Percentiles rank a stretch among this genome's conserved stretches.
phyloP scores from a whole-genome alignment of 2,888 invertebrate genomes.

The Yponomeuta plumbellus region DNA sequence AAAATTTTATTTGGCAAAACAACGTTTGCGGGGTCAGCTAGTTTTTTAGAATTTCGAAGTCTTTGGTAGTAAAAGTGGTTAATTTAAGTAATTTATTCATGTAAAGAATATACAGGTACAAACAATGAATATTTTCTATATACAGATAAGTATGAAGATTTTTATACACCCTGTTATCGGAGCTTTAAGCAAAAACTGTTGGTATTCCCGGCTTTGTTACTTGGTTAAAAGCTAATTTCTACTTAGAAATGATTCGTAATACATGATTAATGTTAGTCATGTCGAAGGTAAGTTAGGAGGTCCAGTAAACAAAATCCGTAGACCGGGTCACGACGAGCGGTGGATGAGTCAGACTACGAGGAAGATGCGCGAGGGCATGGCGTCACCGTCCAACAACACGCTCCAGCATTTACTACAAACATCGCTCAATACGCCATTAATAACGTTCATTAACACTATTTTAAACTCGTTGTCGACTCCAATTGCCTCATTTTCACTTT shows the following conservation, averaged over 20 bases:
- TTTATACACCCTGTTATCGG: neutral
- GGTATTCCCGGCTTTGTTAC: constrained; percentile 25
- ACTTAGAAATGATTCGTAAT: constrained; percentile 34
- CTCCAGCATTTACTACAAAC: constrained; percentile 34
- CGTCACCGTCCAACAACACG: constrained; percentile 56
- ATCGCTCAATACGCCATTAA: constrained; percentile 30
- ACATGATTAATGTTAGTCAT: constrained; percentile 41
- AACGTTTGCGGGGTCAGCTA: too few species aligned
- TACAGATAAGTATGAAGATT: too few species aligned
- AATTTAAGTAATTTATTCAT: too few species aligned
- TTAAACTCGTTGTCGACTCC: constrained; percentile 25
- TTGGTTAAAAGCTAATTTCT: constrained; percentile 27
- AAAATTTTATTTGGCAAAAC: too few species aligned
- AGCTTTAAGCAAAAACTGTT: neutral
- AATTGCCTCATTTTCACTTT: constrained; percentile 39
- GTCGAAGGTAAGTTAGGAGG: constrained; percentile 41
- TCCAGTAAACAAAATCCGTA: constrained; percentile 56
- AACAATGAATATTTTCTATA: too few species aligned
- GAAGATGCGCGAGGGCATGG: constrained; percentile 63
- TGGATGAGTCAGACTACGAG: constrained; percentile 62
- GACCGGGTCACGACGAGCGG: constrained; percentile 60
- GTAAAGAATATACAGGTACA: too few species aligned
- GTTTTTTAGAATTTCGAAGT: too few species aligned
- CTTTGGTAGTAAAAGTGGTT: too few species aligned
- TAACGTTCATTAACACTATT: constrained; percentile 27